Conservation (phyloP, 2,797 vertebrate species). For the Poecile montanus region DNA sequence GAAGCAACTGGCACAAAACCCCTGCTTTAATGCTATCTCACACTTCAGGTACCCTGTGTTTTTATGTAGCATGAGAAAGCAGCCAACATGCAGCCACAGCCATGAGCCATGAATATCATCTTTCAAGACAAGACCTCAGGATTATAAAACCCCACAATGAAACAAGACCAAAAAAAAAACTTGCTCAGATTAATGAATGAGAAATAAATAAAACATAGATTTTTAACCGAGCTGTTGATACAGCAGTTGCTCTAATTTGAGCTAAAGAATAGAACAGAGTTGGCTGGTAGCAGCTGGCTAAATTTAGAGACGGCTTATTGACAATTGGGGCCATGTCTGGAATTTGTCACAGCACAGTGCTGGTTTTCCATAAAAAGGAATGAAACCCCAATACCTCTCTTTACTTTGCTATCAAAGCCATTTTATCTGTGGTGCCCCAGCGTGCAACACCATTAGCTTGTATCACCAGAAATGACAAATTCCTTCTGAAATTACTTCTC, state of each 20-base stretch:
- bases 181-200: not conserved
- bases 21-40: not conserved
- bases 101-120: not conserved
- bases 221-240: not conserved
- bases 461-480: not conserved
- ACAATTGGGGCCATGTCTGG: not conserved
- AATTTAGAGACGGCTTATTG: slow-evolving; percentile 32
- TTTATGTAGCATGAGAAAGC: not conserved
- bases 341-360: not conserved
- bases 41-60: not conserved
- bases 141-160: not conserved
- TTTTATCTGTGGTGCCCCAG: not conserved
- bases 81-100: not conserved
- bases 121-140: not conserved
- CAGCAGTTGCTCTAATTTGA: not conserved
- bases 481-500: not conserved
- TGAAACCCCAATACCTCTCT: not conserved
- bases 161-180: not conserved
- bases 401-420: not conserved
- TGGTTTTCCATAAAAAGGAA: not conserved
- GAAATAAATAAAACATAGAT: rapidly evolving
- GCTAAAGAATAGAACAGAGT: not conserved
- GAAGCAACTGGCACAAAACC: not conserved
- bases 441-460: not conserved
- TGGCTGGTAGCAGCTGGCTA: not conserved